Evolutionary conservation across 2,888 invertebrate genomes (phyloP).

Genomic region (Machimus atricapillus): DNA sequence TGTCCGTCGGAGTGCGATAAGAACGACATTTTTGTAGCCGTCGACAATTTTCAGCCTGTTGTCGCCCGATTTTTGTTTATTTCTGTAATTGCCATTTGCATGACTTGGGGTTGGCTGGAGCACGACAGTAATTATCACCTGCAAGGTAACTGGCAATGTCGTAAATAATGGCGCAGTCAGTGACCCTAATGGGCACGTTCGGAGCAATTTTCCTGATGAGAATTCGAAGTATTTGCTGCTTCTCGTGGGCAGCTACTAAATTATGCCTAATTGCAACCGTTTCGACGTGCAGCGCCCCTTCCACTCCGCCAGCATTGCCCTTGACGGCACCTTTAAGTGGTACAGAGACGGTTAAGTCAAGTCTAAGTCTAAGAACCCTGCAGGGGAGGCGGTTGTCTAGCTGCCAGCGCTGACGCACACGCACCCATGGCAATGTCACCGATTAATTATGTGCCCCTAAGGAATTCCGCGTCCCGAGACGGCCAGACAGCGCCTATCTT

Average conservation of each 20-base stretch:
- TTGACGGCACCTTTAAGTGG: neutral
- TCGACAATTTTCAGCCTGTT: neutral
- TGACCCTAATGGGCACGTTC: neutral
- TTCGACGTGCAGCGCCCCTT: neutral
- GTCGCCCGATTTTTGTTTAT: neutral
- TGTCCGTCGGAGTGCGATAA: neutral
- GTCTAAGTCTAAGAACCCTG: too few relatives aligned
- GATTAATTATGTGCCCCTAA: neutral
- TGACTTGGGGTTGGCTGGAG: neutral
- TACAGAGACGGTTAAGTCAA: neutral
- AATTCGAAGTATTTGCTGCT: neutral
- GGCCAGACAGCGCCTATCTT: neutral
- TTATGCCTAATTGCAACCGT: neutral
- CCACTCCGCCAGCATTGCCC: neutral
- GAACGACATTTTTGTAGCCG: neutral
- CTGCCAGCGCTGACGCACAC: neutral
- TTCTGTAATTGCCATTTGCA: conserved; percentile 1
- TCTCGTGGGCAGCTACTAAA: neutral
- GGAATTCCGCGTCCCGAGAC: neutral
- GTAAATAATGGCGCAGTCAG: neutral
- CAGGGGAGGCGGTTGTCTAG: neutral
- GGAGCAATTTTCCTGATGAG: neutral
- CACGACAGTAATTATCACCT: conserved; percentile 12
- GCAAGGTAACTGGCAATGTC: neutral
- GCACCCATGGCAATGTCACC: neutral